Evolutionary conservation across 2,888 invertebrate genomes (phyloP).

Genomic region (Candidula unifasciata): DNA sequence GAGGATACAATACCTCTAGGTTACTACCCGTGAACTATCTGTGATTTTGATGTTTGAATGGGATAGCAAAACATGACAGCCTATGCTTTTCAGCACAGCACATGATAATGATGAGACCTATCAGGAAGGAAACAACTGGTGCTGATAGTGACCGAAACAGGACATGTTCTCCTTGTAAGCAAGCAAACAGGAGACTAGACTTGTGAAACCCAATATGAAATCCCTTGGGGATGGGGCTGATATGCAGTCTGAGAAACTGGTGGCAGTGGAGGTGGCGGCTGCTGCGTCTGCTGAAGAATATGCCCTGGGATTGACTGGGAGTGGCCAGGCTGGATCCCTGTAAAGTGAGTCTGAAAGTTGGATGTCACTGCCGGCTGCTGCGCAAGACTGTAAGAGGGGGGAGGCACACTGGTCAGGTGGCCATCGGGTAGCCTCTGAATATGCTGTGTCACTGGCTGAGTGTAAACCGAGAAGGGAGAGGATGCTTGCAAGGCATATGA

Average conservation of each 20-base stretch:
- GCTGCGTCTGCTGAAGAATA: constrained; percentile 44
- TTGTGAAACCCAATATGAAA: constrained; percentile 47
- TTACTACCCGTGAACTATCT: no score
- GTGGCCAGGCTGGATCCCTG: constrained; percentile 40
- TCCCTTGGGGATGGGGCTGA: constrained; percentile 42
- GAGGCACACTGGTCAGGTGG: constrained; percentile 28
- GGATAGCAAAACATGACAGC: no score
- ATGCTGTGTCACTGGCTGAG: constrained; percentile 28
- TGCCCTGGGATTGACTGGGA: constrained; percentile 35
- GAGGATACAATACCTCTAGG: no score
- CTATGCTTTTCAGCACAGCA: no score
- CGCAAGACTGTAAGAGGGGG: constrained; percentile 46
- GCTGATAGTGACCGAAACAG: neutral
- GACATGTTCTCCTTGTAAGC: no score
- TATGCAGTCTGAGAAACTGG: constrained; percentile 44
- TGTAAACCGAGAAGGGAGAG: constrained; percentile 38
- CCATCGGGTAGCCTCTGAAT: constrained; percentile 9
- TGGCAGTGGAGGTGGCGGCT: constrained; percentile 44
- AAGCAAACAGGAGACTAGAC: constrained; percentile 13
- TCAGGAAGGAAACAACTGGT: neutral
- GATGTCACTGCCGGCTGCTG: constrained; percentile 31
- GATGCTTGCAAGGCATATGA: constrained; percentile 34
- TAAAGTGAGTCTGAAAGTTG: constrained; percentile 47
- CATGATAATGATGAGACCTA: no score
- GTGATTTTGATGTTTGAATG: no score